These are phyloP conservation scores for Grapholita molesta DNA, from an alignment of 1,140 invertebrate species.

Conservation along the genomic window DNA sequence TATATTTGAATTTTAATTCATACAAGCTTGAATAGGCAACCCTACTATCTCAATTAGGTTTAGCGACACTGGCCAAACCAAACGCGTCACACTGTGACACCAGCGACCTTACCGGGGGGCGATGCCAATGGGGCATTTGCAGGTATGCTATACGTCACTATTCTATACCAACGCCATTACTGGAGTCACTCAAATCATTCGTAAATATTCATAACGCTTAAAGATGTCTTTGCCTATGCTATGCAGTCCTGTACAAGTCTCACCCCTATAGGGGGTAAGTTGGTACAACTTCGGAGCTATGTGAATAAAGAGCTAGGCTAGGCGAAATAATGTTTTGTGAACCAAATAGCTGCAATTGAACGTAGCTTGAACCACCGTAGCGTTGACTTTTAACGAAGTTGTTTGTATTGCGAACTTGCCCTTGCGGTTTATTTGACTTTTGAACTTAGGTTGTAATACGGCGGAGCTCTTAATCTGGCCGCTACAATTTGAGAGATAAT, in stretches of 20 bases:
- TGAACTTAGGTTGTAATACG: neutral
- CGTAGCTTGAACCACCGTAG: neutral
- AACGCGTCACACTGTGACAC: neutral
- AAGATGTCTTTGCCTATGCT: too few relatives aligned
- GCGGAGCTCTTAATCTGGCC: neutral
- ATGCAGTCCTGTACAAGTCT: too few relatives aligned
- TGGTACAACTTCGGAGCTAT: too few relatives aligned
- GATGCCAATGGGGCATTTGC: neutral
- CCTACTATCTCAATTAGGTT: neutral
- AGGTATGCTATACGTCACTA: neutral
- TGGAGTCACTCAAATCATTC: too few relatives aligned
- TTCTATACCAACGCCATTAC: neutral
- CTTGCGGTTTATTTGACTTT: neutral
- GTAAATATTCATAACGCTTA: too few relatives aligned
- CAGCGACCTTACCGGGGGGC: neutral
- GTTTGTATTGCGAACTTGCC: neutral
- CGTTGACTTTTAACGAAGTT: neutral
- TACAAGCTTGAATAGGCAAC: neutral
- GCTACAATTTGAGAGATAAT: neutral
- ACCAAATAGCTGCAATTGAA: too few relatives aligned
- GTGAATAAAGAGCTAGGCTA: too few relatives aligned
- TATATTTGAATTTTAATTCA: neutral
- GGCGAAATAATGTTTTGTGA: too few relatives aligned
- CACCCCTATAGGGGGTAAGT: too few relatives aligned
- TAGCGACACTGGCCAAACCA: neutral